Evolutionary conservation across 1,140 invertebrate species (phyloP).

Genomic region (Tetramorium alpestre): DNA sequence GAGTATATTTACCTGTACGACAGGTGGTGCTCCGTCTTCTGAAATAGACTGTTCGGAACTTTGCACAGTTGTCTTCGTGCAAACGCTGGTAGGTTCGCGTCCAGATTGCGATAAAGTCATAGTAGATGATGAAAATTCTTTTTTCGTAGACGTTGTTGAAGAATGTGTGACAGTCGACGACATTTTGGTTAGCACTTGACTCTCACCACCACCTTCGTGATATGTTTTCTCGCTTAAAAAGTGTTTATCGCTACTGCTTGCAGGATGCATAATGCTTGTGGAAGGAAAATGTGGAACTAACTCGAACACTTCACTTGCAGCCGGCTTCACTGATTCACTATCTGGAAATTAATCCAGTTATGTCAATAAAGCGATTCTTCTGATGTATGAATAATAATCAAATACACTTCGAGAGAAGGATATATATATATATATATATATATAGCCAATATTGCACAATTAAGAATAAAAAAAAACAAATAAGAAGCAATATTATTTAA

Average conservation of each 20-base stretch:
- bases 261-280: constrained; percentile 81
- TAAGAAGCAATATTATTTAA: not conserved
- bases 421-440: too few relatives aligned
- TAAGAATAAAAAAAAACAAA: not conserved
- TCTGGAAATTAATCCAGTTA: constrained; percentile 79
- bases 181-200: constrained; percentile 81
- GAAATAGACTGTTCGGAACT: constrained; percentile 81
- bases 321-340: constrained; percentile 41
- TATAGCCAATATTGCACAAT: not conserved
- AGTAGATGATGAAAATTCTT: constrained; percentile 81
- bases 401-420: not conserved
- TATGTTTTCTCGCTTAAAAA: constrained; percentile 80
- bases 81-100: constrained; percentile 77
- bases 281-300: constrained; percentile 74
- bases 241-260: constrained; percentile 83
- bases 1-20: constrained; percentile 79
- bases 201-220: constrained; percentile 74
- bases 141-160: constrained; percentile 81
- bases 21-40: constrained; percentile 82
- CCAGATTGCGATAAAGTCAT: constrained; percentile 77
- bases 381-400: not conserved
- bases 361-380: constrained; percentile 75
- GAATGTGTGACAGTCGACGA: constrained; percentile 83
- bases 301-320: constrained; percentile 51
- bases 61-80: constrained; percentile 80